Evolutionary conservation across 2,797 vertebrate genomes (phyloP), one percentile per base, ranked within the genome.

Genomic region (Microcaecilia unicolor): DNA sequence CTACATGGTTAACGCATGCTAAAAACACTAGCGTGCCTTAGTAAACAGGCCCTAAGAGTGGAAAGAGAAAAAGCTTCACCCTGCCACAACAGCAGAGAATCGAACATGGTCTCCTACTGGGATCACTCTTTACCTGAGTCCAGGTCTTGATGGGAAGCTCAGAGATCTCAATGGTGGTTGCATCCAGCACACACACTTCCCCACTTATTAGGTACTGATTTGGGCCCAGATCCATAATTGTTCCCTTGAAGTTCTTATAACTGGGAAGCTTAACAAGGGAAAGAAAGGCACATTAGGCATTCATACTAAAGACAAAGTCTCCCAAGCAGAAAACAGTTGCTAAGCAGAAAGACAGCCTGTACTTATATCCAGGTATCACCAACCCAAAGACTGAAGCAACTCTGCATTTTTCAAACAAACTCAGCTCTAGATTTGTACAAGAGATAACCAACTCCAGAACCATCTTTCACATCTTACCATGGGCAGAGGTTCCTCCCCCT

Each of bases 51-150:
- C n/a, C n/a, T n/a, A n/a, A n/a, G n/a, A n/a, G n/a, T n/a, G n/a
- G n/a, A n/a, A n/a, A n/a, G n/a, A n/a, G n/a, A n/a, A n/a, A n/a
- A n/a, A n/a, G n/a, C n/a, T n/a, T n/a, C n/a, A n/a, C n/a, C n/a
- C n/a, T n/a, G n/a, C n/a, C n/a, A n/a, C n/a, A n/a, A n/a, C n/a
- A n/a, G n/a, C n/a, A n/a, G n/a, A 6, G 12, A 9, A 25, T 11
- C n/a, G 13, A 5, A 2, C 0, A 4, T 6, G 0, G 2, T n/a
- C 21, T 25, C 13, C 7, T 12, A 29, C 2, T 31, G n/a, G n/a
- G n/a, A n/a, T n/a, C n/a, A n/a, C n/a, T n/a, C n/a, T 36, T 42
- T 41, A 94, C 96, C 85, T 99, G 96, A 9, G 96, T 99, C 96
- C 96, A 99, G 1, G 85, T 84, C 62, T 91, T 93, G 32, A 93